Evolutionary conservation across 35 echinoderm and acorn worm genomes (phyloP), one percentile per base, ranked within the genome.

Genomic region (Heliocidaris tuberculata): DNA sequence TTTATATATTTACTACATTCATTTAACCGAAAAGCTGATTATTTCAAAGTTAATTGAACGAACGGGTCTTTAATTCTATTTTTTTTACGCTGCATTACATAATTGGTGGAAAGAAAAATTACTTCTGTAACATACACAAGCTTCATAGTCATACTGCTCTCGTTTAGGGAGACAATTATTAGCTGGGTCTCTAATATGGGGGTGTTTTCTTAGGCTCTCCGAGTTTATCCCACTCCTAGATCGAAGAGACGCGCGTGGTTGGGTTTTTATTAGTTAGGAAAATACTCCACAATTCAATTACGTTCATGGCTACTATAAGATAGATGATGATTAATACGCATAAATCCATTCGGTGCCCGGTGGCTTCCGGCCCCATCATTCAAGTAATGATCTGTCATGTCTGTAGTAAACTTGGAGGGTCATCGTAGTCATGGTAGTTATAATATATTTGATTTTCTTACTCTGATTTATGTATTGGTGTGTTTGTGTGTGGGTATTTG

Each of bases 211-310:
- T 78, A 78, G 65, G 65, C 65, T 78, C 17, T 6, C 21, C 65
- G 17, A 78, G 65, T 24, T 78, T 24, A 78, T 21, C 21, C 65
- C 27, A n/a, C 27, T 78, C 65, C 65, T 78, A 78, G 65, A 78
- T 6, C 65, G 65, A 78, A 78, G 65, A n/a, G 65, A 78, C 65
- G 65, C 65, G 21, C 27, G 65, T 24, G 65, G 21, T 78, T 78
- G 65, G 65, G 65, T 78, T n/a, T 78, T 78, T 78, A 78, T 78
- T 78, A n/a, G 65, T 78, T n/a, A n/a, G 65, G 65, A 78, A 78
- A 78, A 78, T 78, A 78, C 17, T 78, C 65, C 17, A n/a, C 65
- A 78, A 78, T 78, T 78, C 65, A 78, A 78, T 78, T 78, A 78
- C 65, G 65, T n/a, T 78, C 65, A 78, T 78, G 65, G 65, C 21